These are phyloP conservation scores for Nomada fabriciana DNA, from an alignment of 2,888 invertebrate genomes.

Conservation along the genomic window DNA sequence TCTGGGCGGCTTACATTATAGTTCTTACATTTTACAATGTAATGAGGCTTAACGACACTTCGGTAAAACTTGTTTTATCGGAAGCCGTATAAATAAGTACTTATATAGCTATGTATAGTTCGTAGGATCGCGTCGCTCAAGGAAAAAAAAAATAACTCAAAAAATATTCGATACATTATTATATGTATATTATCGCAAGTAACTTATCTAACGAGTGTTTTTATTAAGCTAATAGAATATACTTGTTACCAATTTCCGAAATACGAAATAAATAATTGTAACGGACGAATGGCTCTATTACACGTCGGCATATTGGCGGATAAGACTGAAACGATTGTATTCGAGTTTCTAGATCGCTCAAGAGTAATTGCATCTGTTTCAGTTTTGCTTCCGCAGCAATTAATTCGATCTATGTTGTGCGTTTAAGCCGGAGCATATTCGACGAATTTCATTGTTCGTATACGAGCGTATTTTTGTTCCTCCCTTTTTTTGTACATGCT, in stretches of 20 bases:
- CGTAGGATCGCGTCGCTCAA: conserved; percentile 64
- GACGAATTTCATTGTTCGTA: neutral
- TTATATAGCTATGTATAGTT: conserved; percentile 67
- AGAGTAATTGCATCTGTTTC: neutral
- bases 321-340: neutral
- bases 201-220: conserved; percentile 19
- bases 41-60: conserved; percentile 12
- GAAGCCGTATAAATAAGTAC: conserved; percentile 26
- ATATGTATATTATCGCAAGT: conserved; percentile 9
- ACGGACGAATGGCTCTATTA: conserved; percentile 2
- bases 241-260: conserved; percentile 6
- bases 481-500: neutral
- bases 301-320: neutral
- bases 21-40: conserved; percentile 28
- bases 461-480: conserved; percentile 2
- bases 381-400: neutral
- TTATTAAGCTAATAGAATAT: conserved; percentile 20
- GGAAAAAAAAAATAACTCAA: conserved; percentile 9
- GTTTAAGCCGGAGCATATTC: neutral
- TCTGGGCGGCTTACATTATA: neutral
- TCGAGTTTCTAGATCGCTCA: neutral
- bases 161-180: conserved; percentile 37
- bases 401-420: conserved; percentile 6
- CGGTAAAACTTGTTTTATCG: conserved; percentile 22
- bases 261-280: conserved; percentile 17